Evolutionary conservation across 2,797 vertebrate species (phyloP).

Genomic region (Apogon hyalosoma): DNA sequence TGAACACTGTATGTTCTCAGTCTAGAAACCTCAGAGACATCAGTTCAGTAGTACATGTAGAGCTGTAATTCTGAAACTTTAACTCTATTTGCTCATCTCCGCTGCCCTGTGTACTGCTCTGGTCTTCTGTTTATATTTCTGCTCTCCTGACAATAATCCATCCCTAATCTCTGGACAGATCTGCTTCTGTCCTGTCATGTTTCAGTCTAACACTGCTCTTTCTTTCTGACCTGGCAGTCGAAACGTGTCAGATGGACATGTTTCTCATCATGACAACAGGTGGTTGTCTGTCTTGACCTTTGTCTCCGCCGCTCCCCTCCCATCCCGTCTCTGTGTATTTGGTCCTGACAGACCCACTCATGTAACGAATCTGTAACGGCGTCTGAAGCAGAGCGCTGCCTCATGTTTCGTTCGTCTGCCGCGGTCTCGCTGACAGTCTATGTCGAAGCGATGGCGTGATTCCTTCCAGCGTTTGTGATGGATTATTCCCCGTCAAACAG

Average conservation of each 20-base stretch:
- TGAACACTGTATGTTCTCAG: slow-evolving; percentile 24
- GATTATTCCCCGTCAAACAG: slow-evolving; percentile 49
- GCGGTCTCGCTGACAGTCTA: slow-evolving; percentile 46
- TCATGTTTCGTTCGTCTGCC: slow-evolving; percentile 15
- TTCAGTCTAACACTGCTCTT: slow-evolving; percentile 19
- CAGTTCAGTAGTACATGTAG: slow-evolving; percentile 42
- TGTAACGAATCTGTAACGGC: slow-evolving; percentile 57
- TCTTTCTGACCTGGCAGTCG: slow-evolving; percentile 29
- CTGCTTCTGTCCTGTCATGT: slow-evolving; percentile 21
- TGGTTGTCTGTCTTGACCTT: slow-evolving; percentile 58
- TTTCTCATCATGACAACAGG: slow-evolving; percentile 51
- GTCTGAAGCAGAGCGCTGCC: slow-evolving; percentile 34
- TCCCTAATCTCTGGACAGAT: neutral
- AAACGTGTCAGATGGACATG: slow-evolving; percentile 50
- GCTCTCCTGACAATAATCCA: neutral
- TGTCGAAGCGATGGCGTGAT: slow-evolving; percentile 49
- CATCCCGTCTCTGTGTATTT: no score
- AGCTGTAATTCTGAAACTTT: slow-evolving; percentile 11
- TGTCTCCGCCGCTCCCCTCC: slow-evolving; percentile 27
- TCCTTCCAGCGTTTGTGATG: slow-evolving; percentile 60
- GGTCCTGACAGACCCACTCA: slow-evolving; percentile 44
- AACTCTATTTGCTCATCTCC: slow-evolving; percentile 5
- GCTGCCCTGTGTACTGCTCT: neutral
- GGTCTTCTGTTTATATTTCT: neutral
- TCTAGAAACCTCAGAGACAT: slow-evolving; percentile 37